A percentile compares a stretch with the other conserved stretches of the same genome.
phyloP scores from a whole-genome alignment of 2,113 vertebrate genomes.

The Elephantulus edwardii region DNA sequence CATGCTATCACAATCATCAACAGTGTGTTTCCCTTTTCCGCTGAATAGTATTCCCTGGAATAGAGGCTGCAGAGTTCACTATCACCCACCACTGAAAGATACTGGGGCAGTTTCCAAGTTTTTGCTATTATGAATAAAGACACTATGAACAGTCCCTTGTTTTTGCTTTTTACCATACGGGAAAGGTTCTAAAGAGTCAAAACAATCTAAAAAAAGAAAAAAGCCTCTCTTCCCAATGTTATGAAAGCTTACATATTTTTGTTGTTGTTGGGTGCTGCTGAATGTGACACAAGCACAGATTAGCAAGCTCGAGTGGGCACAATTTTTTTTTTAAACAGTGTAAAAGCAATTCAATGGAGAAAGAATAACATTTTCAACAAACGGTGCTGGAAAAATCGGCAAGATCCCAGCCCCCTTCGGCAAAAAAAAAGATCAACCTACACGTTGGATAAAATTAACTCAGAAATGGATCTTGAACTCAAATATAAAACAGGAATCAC shows the following conservation, averaged over 20 bases:
- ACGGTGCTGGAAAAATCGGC: background rate
- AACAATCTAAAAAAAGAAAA: background rate
- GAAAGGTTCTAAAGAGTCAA: conserved; percentile 12
- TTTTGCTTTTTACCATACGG: background rate
- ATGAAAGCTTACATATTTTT: background rate
- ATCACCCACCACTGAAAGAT: background rate
- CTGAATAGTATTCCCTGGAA: background rate
- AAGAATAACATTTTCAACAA: background rate
- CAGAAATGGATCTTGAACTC: background rate
- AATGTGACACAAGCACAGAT: background rate
- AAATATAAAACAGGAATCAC: background rate
- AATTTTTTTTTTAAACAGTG: background rate
- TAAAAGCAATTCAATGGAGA: background rate
- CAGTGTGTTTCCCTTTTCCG: background rate
- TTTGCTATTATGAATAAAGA: background rate
- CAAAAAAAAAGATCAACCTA: background rate
- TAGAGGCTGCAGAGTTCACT: background rate
- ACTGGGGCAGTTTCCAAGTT: background rate
- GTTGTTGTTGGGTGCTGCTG: too few relatives aligned
- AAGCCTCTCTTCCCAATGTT: background rate
- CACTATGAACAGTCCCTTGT: background rate
- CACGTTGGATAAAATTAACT: background rate
- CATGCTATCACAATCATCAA: too few relatives aligned
- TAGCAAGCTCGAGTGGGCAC: too few relatives aligned
- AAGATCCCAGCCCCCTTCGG: accelerated